Percentiles rank a stretch among this genome's conserved stretches.
Evolutionary conservation across 2,888 invertebrate species (phyloP).

Genomic region (Drosophila longiperda): DNA sequence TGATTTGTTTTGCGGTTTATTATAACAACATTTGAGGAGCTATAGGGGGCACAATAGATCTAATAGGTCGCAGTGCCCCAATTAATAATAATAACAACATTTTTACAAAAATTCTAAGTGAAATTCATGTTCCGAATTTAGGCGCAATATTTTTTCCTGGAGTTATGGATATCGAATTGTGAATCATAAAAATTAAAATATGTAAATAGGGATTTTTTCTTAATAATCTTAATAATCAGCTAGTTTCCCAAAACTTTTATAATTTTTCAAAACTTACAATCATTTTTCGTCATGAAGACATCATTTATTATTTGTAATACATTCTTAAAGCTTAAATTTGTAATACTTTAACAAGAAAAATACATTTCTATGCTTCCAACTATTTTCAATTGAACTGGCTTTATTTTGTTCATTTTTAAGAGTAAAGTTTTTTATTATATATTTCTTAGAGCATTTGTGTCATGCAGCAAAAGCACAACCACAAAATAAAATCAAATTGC

Average conservation of each 20-base stretch:
- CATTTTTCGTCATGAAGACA: no score
- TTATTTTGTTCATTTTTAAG: not conserved
- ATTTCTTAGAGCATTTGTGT: not conserved
- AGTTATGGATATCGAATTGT: not conserved
- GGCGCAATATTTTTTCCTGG: not conserved
- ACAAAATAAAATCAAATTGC: slow-evolving; percentile 15
- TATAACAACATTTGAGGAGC: not conserved
- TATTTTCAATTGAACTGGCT: not conserved
- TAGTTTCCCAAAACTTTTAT: not conserved
- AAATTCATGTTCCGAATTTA: not conserved
- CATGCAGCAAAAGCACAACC: not conserved
- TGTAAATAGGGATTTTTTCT: not conserved
- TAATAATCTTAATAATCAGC: not conserved
- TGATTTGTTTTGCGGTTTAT: not conserved
- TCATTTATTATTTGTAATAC: not conserved
- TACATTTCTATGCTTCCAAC: not conserved
- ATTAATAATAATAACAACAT: no score
- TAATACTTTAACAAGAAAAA: not conserved
- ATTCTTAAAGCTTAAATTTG: not conserved
- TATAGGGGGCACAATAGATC: no score
- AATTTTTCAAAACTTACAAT: not conserved
- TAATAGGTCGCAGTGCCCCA: no score
- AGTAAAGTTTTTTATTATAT: not conserved
- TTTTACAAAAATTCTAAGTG: not conserved
- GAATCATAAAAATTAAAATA: no score